Percentiles rank a stretch among this genome's conserved stretches.
Evolutionary conservation across 2,797 vertebrate genomes (phyloP).

Genomic region (Xenopus petersii): DNA sequence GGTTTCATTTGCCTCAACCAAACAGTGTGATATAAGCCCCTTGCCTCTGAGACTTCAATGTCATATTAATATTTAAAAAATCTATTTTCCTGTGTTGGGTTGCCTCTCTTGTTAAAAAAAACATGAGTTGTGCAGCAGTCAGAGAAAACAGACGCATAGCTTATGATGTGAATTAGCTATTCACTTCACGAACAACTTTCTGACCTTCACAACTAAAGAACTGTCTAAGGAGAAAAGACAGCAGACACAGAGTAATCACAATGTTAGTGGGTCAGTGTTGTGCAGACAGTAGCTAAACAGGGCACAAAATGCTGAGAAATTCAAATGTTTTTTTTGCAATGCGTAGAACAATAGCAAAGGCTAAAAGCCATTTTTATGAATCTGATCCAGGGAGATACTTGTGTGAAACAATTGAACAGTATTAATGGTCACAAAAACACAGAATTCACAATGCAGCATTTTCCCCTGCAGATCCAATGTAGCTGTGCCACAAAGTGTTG

Average conservation of each 20-base stretch:
- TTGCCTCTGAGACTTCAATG: constrained; percentile 54
- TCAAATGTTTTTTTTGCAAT: too few species aligned
- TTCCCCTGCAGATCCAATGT: too few species aligned
- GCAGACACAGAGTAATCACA: constrained; percentile 2
- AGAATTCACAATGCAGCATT: too few species aligned
- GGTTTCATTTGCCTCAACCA: constrained; percentile 30
- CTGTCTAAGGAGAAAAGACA: not conserved
- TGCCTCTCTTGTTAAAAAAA: constrained; percentile 42
- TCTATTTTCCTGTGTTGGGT: constrained; percentile 44
- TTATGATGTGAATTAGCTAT: constrained; percentile 47
- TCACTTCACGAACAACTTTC: constrained; percentile 17
- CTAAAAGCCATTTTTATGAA: too few species aligned
- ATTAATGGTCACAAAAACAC: too few species aligned
- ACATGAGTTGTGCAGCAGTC: constrained; percentile 17
- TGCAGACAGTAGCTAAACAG: not conserved
- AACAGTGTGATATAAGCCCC: constrained; percentile 31
- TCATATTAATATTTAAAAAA: constrained; percentile 55
- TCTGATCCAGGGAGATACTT: too few species aligned
- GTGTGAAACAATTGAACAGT: too few species aligned
- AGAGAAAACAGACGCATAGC: constrained; percentile 32
- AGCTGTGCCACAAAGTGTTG: too few species aligned
- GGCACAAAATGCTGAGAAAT: constrained; percentile 28
- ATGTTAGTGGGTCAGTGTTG: constrained; percentile 19
- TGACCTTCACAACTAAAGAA: constrained; percentile 42
- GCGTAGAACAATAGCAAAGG: too few species aligned